Evolutionary conservation across 1,140 invertebrate species (phyloP).

Genomic region (Sycophaga agraensis): DNA sequence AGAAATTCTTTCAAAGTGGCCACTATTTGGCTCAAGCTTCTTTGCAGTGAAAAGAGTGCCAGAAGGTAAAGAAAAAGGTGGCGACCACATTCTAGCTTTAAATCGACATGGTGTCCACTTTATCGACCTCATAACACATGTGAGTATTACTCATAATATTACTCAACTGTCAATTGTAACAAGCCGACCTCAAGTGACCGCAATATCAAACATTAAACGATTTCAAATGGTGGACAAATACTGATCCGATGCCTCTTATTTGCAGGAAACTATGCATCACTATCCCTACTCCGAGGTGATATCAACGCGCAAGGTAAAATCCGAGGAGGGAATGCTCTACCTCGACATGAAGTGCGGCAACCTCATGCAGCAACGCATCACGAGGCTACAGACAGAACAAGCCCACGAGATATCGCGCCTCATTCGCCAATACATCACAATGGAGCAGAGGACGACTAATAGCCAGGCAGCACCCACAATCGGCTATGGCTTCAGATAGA

Average conservation of each 20-base stretch:
- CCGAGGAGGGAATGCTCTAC: conserved; percentile 90
- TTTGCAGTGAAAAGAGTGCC: conserved; percentile 89
- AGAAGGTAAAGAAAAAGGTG: conserved; percentile 72
- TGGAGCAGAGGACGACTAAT: conserved; percentile 67
- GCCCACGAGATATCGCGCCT: conserved; percentile 93
- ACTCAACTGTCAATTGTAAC: too few relatives aligned
- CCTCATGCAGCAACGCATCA: conserved; percentile 92
- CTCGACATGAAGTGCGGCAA: conserved; percentile 97
- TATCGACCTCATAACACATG: conserved; percentile 87
- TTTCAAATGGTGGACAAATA: too few relatives aligned
- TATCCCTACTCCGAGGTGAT: conserved; percentile 95
- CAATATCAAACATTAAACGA: too few relatives aligned
- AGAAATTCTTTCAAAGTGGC: conserved; percentile 91
- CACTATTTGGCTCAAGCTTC: conserved; percentile 96
- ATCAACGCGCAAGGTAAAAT: conserved; percentile 88
- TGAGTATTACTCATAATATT: too few relatives aligned
- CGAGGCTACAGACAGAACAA: conserved; percentile 94
- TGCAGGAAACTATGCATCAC: conserved; percentile 81
- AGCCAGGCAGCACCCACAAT: conserved; percentile 42
- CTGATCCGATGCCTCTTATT: too few relatives aligned
- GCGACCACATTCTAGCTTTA: conserved; percentile 85
- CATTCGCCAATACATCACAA: conserved; percentile 93
- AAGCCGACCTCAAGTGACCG: too few relatives aligned
- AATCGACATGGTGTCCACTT: conserved; percentile 93
- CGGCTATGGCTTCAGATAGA: conserved; percentile 52